Base-by-base conservation (phyloP, 1,140 invertebrate genomes). In the Sitobion miscanthi region DNA sequence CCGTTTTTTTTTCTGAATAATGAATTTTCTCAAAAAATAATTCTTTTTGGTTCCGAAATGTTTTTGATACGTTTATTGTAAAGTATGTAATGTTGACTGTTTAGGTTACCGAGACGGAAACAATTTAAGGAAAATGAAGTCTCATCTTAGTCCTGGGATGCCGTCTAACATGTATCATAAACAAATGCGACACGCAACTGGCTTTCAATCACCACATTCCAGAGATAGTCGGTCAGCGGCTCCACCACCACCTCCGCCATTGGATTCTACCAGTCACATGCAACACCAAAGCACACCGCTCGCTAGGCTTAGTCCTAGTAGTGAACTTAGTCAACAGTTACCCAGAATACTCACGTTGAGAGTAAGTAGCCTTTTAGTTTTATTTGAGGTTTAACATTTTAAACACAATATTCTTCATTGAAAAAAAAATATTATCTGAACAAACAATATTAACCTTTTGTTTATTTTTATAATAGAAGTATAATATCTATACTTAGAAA, bases 241-340 rank as follows among this genome's bases (percentile, higher is more conserved):
- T 93, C 96, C 97, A 0, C 97, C 97, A 54, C 96, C 96, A 85
- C 96, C 96, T 8, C 94, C 94, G 9, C 94, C 95, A 47, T 94
- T 95, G 20, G 95, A 95, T 69, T 95, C 95, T 20, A 94, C 94
- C 96, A 96, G 94, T 96, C 95, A 93, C 95, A 95, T 35, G 95
- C 96, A 42, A 96, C 96, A 88, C 96, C 98, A 99, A 95, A 98
- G 97, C 93, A 99, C 98, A 1, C 98, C 98, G 14, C 95, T 99
- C 25, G 98, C 98, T 0, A 96, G 98, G 93, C 95, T 99, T 0
- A 99, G 98, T 94, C 98, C 98, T 0, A 98, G 98, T 94, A 98
- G 98, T 94, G 98, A 99, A 95, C 95, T 99, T 86, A 98, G 98
- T 93, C 97, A 97, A 30, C 98, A 99, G 95, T 98, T 98, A 94